Conservation (phyloP, 2,888 invertebrate genomes). For the Caenorhabditis virilis region DNA sequence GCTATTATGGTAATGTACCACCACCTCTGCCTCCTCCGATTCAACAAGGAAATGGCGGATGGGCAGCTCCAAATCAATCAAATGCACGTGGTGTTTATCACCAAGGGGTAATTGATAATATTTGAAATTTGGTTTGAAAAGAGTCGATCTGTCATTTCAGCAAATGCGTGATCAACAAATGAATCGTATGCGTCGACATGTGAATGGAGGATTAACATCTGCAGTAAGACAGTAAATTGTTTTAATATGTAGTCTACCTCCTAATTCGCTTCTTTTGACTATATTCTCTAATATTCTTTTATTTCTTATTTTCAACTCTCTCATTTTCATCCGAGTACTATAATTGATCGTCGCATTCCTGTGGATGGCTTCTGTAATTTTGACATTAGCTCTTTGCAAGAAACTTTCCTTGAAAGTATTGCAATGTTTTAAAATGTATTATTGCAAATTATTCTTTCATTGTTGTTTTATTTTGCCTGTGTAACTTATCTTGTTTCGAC, state of each 20-base stretch:
- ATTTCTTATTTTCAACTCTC: neutral
- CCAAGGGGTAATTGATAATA: neutral
- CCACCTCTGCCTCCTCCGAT: slow-evolving; percentile 2
- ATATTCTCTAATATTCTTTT: slow-evolving; percentile 1
- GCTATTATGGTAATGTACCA: neutral
- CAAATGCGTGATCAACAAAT: slow-evolving; percentile 29
- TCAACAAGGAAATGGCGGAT: slow-evolving; percentile 1
- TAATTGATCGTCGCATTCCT: slow-evolving; percentile 36
- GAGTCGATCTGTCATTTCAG: slow-evolving; percentile 22
- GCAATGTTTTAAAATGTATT: too few species aligned
- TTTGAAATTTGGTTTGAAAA: neutral
- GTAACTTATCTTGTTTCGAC: too few species aligned
- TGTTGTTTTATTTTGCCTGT: too few species aligned
- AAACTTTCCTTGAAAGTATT: too few species aligned
- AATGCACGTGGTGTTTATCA: too few species aligned
- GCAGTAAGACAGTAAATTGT: too few species aligned
- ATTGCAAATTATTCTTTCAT: too few species aligned
- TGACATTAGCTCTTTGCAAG: too few species aligned
- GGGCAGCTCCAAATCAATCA: too few species aligned
- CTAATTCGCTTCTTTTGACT: too few species aligned
- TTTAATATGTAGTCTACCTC: too few species aligned
- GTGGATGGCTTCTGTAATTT: slow-evolving; percentile 2
- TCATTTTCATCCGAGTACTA: slow-evolving; percentile 31
- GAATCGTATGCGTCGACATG: slow-evolving; percentile 34
- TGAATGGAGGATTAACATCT: too few species aligned